A percentile compares a stretch with the other conserved stretches of the same genome.
Evolutionary conservation across 2,888 invertebrate species (phyloP).

Genomic region (Drosophila barbarae): DNA sequence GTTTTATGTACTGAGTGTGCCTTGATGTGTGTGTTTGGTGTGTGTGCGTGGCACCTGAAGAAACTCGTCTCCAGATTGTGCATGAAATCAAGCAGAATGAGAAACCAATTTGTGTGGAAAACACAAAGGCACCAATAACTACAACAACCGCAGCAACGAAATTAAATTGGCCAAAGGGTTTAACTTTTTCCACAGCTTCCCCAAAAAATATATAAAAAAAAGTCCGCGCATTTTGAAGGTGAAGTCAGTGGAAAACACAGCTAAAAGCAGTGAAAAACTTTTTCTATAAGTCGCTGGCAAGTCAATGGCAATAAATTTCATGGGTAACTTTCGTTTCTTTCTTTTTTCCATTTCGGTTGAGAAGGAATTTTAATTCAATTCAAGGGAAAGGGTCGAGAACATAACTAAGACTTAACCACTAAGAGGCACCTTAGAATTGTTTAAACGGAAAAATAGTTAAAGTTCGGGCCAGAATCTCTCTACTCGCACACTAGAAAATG

Average conservation of each 20-base stretch:
- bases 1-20: background rate
- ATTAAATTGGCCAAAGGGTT: constrained; percentile 64
- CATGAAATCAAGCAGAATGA: constrained; percentile 70
- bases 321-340: constrained; percentile 50
- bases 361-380: constrained; percentile 43
- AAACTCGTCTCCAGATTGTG: constrained; percentile 60
- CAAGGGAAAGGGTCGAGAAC: constrained; percentile 26
- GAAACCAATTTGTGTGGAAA: constrained; percentile 70
- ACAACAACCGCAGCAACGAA: constrained; percentile 35
- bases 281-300: constrained; percentile 50
- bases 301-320: constrained; percentile 59
- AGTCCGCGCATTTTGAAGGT: constrained; percentile 22
- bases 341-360: background rate
- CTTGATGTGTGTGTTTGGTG: constrained; percentile 2
- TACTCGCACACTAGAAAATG: constrained; percentile 57
- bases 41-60: constrained; percentile 48
- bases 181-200: constrained; percentile 30
- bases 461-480: constrained; percentile 45
- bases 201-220: background rate
- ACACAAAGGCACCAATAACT: constrained; percentile 43
- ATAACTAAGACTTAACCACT: constrained; percentile 51
- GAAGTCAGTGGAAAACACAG: constrained; percentile 37
- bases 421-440: constrained; percentile 53
- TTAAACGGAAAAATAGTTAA: constrained; percentile 60
- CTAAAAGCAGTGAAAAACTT: constrained; percentile 52